phyloP scores from a whole-genome alignment of 2,113 vertebrate species.

The Semicossyphus pulcher region DNA sequence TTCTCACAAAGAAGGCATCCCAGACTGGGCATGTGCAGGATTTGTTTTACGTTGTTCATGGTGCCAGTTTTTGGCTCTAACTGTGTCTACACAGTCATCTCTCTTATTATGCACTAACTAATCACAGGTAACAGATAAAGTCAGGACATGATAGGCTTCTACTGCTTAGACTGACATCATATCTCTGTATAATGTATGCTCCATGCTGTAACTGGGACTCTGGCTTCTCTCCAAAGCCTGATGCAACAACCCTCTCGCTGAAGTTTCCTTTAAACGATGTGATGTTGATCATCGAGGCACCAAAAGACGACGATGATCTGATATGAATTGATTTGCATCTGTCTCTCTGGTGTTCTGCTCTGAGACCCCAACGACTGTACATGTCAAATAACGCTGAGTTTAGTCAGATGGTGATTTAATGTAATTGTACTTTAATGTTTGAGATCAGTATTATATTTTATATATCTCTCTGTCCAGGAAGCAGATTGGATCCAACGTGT shows the following conservation, averaged over 20 bases:
- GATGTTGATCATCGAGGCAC: slow-evolving; percentile 53
- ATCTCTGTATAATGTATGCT: slow-evolving; percentile 5
- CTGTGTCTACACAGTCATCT: background rate
- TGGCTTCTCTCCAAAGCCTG: slow-evolving; percentile 19
- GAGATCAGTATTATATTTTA: slow-evolving; percentile 72
- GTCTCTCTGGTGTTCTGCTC: slow-evolving; percentile 49
- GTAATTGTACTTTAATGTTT: slow-evolving; percentile 75
- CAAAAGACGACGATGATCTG: slow-evolving; percentile 54
- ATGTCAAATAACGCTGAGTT: slow-evolving; percentile 63
- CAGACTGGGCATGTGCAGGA: slow-evolving; percentile 28
- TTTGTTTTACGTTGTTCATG: slow-evolving; percentile 22
- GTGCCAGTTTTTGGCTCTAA: slow-evolving; percentile 2
- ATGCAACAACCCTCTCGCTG: slow-evolving; percentile 6
- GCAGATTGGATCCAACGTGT: slow-evolving; percentile 57
- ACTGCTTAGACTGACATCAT: background rate
- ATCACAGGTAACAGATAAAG: slow-evolving; percentile 31
- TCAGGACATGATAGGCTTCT: slow-evolving; percentile 2
- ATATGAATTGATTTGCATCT: slow-evolving; percentile 66
- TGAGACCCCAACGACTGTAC: slow-evolving; percentile 47
- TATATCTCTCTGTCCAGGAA: slow-evolving; percentile 38
- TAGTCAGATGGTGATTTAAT: slow-evolving; percentile 71
- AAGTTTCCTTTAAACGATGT: slow-evolving; percentile 39
- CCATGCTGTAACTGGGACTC: slow-evolving; percentile 1
- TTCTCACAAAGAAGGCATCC: slow-evolving; percentile 37
- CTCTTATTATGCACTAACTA: slow-evolving; percentile 32